These are phyloP conservation scores for Polypedilum vanderplanki DNA, from an alignment of 1,140 invertebrate species.

Conservation along the genomic window DNA sequence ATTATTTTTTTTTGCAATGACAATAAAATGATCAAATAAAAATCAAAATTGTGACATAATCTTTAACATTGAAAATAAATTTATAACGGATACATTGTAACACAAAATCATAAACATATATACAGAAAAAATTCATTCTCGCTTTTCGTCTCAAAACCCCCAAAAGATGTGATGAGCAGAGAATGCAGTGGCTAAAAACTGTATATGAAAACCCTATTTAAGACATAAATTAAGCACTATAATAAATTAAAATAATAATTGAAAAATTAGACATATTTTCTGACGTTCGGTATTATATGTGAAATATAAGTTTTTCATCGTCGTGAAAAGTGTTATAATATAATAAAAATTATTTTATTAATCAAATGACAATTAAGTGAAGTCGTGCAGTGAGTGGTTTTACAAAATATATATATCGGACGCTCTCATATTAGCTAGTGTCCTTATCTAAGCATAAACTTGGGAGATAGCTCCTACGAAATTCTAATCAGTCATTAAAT, in stretches of 20 bases:
- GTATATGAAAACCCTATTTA: slow-evolving; percentile 7
- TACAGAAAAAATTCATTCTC: not conserved
- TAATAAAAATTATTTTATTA: not conserved
- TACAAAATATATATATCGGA: slow-evolving; percentile 16
- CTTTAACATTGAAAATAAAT: slow-evolving; percentile 19
- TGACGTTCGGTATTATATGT: slow-evolving; percentile 20
- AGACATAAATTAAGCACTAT: slow-evolving; percentile 17
- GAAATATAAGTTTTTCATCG: not conserved
- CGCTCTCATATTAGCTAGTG: slow-evolving; percentile 1
- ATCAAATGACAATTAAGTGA: slow-evolving; percentile 24
- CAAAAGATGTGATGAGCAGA: not conserved
- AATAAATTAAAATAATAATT: slow-evolving; percentile 24
- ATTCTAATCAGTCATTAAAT: slow-evolving; percentile 15
- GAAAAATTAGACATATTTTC: not conserved
- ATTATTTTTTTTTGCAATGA: not conserved
- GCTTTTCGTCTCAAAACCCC: too few relatives aligned
- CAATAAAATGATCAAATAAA: slow-evolving; percentile 21
- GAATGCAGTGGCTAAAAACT: not conserved
- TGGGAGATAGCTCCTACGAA: slow-evolving; percentile 21
- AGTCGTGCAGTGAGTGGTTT: not conserved
- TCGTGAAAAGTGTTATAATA: not conserved
- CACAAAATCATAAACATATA: slow-evolving; percentile 26
- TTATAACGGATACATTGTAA: not conserved
- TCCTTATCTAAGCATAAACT: not conserved
- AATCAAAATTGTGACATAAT: slow-evolving; percentile 14